A percentile compares a stretch with the other conserved stretches of the same genome.
These are phyloP conservation scores for Mesoligia furuncula DNA, from an alignment of 2,888 invertebrate species.

Conservation along the genomic window DNA sequence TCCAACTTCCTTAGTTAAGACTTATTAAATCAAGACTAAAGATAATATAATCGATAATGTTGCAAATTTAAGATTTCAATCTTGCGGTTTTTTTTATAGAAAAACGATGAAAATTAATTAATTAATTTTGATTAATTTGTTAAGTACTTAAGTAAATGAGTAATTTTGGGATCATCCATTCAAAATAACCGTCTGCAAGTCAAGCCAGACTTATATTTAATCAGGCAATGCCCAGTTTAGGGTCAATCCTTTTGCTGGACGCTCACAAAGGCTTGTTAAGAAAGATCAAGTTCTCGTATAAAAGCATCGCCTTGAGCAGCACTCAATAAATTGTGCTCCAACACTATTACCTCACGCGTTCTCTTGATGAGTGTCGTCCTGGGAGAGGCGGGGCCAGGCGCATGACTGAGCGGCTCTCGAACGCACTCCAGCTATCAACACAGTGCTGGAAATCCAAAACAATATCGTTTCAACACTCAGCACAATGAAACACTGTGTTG, in stretches of 20 bases:
- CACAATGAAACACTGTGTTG: conserved; percentile 38
- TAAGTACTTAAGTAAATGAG: not conserved
- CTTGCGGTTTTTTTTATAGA: not conserved
- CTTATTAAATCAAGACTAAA: not conserved
- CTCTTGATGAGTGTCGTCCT: conserved; percentile 54
- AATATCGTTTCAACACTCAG: not conserved
- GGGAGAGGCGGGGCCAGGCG: conserved; percentile 49
- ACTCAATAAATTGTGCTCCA: conserved; percentile 44
- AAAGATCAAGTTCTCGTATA: conserved; percentile 34
- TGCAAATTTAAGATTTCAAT: not conserved
- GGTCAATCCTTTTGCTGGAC: not conserved
- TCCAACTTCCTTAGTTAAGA: not conserved
- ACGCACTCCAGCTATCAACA: conserved; percentile 46
- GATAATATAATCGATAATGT: not conserved
- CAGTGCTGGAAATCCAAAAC: conserved; percentile 2
- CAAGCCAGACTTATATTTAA: not conserved
- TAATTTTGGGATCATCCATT: not conserved
- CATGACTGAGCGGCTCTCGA: conserved; percentile 44
- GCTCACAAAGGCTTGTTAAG: conserved; percentile 20
- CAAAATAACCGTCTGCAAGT: not conserved
- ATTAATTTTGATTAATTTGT: too few species aligned
- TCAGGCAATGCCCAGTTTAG: not conserved
- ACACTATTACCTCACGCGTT: conserved; percentile 52
- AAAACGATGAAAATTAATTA: not conserved
- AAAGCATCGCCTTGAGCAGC: conserved; percentile 28